Evolutionary conservation across 2,797 vertebrate genomes (phyloP).

Genomic region (Spinus pinus): DNA sequence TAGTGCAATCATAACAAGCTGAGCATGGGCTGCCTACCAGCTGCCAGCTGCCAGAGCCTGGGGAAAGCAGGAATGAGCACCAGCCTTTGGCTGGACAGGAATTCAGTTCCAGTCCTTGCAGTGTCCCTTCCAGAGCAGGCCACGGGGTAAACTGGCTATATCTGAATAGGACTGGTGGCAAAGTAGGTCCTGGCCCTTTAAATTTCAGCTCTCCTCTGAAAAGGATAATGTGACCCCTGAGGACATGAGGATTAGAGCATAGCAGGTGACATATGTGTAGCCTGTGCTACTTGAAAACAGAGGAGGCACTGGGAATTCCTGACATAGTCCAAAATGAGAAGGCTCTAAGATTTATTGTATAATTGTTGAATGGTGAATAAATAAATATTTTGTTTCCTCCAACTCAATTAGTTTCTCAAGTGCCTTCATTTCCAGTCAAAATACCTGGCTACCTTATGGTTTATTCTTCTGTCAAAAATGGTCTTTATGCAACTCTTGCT

Average conservation of each 20-base stretch:
- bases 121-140: not conserved
- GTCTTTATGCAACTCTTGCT: not conserved
- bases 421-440: not conserved
- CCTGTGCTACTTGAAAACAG: not conserved
- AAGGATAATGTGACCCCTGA: fast-evolving
- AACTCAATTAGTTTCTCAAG: not conserved
- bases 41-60: not conserved
- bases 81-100: not conserved
- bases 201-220: not conserved
- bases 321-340: not conserved
- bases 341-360: not conserved
- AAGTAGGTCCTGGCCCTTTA: not conserved
- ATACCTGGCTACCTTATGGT: not conserved
- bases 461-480: not conserved
- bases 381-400: not conserved
- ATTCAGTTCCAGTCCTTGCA: not conserved
- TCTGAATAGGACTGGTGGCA: not conserved
- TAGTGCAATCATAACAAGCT: too few species aligned
- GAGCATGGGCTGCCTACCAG: not conserved
- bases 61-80: not conserved
- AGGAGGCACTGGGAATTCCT: not conserved
- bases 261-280: not conserved
- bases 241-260: not conserved
- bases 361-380: not conserved
- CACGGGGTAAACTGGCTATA: not conserved